Evolutionary conservation across 2,888 invertebrate species (phyloP).

Genomic region (Norana najaformis): DNA sequence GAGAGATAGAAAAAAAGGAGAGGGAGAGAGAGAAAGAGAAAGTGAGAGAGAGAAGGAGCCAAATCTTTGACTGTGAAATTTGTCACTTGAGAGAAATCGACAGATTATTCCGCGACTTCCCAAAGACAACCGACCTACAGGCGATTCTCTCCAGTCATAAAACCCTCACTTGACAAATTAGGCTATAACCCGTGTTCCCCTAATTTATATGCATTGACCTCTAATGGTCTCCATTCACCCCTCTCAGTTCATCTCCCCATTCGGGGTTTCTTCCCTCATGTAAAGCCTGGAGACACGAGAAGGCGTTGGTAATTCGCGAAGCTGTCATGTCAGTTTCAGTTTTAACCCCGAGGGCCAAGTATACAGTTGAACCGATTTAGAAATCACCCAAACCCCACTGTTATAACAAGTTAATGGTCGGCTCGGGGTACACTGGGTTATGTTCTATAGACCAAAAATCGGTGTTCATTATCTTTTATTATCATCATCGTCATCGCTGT

Average conservation of each 20-base stretch:
- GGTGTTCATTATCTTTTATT: neutral
- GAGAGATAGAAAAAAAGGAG: neutral
- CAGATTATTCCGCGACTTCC: too few relatives aligned
- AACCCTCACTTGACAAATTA: slow-evolving; percentile 13
- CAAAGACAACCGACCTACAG: neutral
- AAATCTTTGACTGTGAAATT: neutral
- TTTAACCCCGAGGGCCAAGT: neutral
- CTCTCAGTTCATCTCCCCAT: slow-evolving; percentile 13
- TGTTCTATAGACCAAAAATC: too few relatives aligned
- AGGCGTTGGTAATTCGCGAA: neutral
- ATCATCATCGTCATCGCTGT: neutral
- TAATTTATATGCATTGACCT: slow-evolving; percentile 13
- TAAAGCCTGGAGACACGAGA: neutral
- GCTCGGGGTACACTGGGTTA: neutral
- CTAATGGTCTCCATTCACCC: slow-evolving; percentile 6
- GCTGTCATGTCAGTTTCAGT: neutral
- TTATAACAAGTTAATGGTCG: neutral
- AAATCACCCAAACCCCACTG: neutral
- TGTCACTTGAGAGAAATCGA: neutral
- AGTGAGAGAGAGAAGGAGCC: neutral
- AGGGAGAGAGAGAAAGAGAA: neutral
- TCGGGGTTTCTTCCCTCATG: neutral
- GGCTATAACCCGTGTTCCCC: neutral
- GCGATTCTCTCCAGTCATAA: neutral
- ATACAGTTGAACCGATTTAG: neutral